Evolutionary conservation across 2,797 vertebrate species (phyloP).

Genomic region (Xenops minutus): DNA sequence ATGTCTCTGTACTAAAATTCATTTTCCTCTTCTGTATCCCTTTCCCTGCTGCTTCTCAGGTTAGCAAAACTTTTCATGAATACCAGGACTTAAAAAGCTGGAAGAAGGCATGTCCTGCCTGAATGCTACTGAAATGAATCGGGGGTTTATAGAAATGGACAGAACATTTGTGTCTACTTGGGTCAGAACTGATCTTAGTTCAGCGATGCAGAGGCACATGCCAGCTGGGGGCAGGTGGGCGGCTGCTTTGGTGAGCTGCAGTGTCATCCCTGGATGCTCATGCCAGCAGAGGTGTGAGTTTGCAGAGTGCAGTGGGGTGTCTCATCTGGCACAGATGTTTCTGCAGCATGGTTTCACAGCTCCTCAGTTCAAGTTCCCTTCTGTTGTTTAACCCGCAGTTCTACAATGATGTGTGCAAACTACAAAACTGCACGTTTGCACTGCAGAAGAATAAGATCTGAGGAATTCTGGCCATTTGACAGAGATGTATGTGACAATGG

Average conservation of each 20-base stretch:
- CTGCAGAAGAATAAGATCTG: background rate
- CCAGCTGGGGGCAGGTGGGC: background rate
- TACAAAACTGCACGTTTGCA: background rate
- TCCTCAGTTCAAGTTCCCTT: background rate
- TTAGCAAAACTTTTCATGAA: background rate
- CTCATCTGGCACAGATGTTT: background rate
- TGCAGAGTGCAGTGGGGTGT: background rate
- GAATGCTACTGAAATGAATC: background rate
- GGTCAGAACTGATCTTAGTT: background rate
- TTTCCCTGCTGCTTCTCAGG: background rate
- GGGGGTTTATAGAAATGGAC: background rate
- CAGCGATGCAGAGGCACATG: fast-evolving
- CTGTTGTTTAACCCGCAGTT: background rate
- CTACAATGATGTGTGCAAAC: background rate
- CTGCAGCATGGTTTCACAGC: background rate
- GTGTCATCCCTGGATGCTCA: fast-evolving
- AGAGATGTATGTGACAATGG: background rate
- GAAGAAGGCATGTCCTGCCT: background rate
- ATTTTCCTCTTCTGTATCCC: background rate
- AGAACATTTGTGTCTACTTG: fast-evolving
- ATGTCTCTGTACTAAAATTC: background rate
- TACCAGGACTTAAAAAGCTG: background rate
- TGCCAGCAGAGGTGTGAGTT: background rate
- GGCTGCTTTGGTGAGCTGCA: background rate
- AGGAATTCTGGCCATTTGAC: background rate